Evolutionary conservation across 2,113 vertebrate species (phyloP), one percentile per base, ranked within the genome.

Genomic region (Salvator merianae): DNA sequence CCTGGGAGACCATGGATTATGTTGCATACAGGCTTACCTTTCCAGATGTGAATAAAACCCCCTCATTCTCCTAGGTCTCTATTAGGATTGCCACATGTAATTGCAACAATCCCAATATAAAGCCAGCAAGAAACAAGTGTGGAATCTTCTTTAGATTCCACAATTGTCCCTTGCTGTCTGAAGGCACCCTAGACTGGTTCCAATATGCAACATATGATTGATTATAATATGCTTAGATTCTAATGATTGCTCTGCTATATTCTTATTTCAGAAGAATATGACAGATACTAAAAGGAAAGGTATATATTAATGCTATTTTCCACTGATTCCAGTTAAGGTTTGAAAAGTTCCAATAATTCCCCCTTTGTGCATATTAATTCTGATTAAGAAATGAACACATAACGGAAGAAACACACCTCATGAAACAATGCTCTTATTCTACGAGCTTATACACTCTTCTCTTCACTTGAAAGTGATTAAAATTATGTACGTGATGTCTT

Each of bases 401-500:
- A 12, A 3, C 24, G 4, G 4, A 83, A 79, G 84, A 87, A 83
- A 79, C 71, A 18, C 1, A 74, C 75, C 38, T 81, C 79, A 59
- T 32, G n/a, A 43, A 76, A 50, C 12, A 18, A 30, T 50, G 47
- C 74, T 79, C 34, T 71, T 65, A 34, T n/a, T 76, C 18, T 1
- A 73, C 30, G 79, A 81, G 5, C 30, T 82, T 84, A 69, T 76
- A 65, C 70, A 40, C 83, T 66, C 84, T n/a, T 83, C 76, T 69
- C 38, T 88, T 7, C 22, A 53, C 2, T 59, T 6, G 28, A 69
- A 81, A 50, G 38, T 53, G 59, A 83, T 79, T 30, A 30, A 28
- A 65, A 53, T 82, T 92, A 94, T 89, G 87, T 92, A 83, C 62
- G 40, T 38, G 62, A 86, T 75, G 89, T 0, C 80, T 32, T 7